These are phyloP conservation scores for Etheostoma nigrum DNA, from an alignment of 2,797 vertebrate genomes.

Conservation along the genomic window DNA sequence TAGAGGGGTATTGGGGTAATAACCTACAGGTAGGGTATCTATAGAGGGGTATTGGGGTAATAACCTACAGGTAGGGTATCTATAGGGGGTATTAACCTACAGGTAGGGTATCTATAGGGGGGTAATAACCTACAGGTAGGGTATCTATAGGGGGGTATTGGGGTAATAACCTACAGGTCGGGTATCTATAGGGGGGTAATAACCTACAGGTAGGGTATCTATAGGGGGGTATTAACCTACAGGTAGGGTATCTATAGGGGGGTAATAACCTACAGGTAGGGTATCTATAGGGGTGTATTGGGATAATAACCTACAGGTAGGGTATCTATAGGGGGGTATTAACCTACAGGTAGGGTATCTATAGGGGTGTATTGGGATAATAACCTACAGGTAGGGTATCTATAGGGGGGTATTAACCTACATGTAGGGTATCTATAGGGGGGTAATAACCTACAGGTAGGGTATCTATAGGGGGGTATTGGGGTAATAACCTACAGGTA, in stretches of 20 bases:
- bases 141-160: too few relatives aligned
- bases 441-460: background rate
- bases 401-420: background rate
- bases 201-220: background rate
- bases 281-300: background rate
- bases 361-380: background rate
- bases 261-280: background rate
- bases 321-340: constrained; percentile 77
- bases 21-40: background rate
- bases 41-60: background rate
- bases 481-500: background rate
- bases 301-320: constrained; percentile 78
- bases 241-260: background rate
- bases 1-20: background rate
- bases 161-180: too few relatives aligned
- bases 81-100: background rate
- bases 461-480: constrained; percentile 75
- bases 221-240: background rate
- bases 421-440: background rate
- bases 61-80: background rate
- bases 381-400: constrained; percentile 89
- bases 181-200: background rate
- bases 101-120: background rate
- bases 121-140: background rate
- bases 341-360: background rate